phyloP scores from a whole-genome alignment of 2,888 invertebrate species.

The Drosophila pseudotakahashii region DNA sequence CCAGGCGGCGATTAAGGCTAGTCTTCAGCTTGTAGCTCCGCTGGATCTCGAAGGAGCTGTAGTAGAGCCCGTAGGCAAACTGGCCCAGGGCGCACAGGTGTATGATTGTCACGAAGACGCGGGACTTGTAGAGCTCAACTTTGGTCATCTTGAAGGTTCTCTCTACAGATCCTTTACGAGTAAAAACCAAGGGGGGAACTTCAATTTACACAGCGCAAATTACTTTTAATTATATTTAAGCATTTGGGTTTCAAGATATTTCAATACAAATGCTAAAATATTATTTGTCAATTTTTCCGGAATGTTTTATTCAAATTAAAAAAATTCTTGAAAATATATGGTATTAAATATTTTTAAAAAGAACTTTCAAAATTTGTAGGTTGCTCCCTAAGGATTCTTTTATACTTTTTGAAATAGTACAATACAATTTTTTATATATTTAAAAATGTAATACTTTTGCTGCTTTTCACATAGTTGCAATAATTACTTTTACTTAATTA shows the following conservation, averaged over 20 bases:
- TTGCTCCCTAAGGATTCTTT: no score
- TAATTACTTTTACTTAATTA: no score
- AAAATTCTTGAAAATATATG: no score
- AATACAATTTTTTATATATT: no score
- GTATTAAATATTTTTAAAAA: no score
- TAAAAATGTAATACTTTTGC: no score
- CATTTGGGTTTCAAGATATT: no score
- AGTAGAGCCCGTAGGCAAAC: slow-evolving; percentile 84
- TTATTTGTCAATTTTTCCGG: background rate
- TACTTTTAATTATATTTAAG: background rate
- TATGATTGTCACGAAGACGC: slow-evolving; percentile 82
- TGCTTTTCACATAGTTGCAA: no score
- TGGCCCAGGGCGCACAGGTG: slow-evolving; percentile 83
- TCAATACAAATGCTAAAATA: no score
- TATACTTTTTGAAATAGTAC: no score
- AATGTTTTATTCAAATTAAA: no score
- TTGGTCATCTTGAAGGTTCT: slow-evolving; percentile 82
- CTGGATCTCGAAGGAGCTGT: slow-evolving; percentile 84
- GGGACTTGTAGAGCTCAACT: slow-evolving; percentile 84
- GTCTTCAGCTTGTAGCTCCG: slow-evolving; percentile 79
- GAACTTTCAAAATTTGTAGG: no score
- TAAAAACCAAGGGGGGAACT: slow-evolving; percentile 1
- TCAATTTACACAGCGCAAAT: slow-evolving; percentile 1
- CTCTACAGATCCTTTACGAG: slow-evolving; percentile 8
- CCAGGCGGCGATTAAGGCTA: slow-evolving; percentile 72